Evolutionary conservation across 2,888 invertebrate genomes (phyloP).

Genomic region (Nymphalis urticae): DNA sequence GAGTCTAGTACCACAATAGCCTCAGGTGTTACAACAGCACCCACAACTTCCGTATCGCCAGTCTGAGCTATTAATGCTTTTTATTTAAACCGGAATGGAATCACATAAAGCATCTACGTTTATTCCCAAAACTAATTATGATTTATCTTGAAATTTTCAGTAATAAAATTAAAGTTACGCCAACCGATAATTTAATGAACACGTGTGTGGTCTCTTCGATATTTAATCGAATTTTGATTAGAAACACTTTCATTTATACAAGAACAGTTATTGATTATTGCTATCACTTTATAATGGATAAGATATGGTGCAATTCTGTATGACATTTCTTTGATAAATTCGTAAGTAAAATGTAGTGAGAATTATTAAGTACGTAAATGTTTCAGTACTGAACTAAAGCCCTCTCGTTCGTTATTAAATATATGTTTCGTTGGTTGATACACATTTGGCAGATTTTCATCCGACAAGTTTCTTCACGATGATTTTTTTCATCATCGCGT

Average conservation of each 20-base stretch:
- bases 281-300: constrained; percentile 21
- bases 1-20: neutral
- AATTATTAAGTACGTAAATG: too few species aligned
- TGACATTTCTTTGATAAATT: neutral
- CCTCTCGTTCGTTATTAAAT: too few species aligned
- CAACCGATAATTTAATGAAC: constrained; percentile 22
- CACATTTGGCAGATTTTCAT: too few species aligned
- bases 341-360: too few species aligned
- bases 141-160: constrained; percentile 31
- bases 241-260: constrained; percentile 36
- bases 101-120: constrained; percentile 10
- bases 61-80: neutral
- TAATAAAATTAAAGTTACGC: constrained; percentile 35
- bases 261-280: constrained; percentile 25
- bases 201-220: constrained; percentile 33
- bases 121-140: constrained; percentile 28
- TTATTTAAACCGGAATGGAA: constrained; percentile 2
- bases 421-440: too few species aligned
- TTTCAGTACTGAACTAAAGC: too few species aligned
- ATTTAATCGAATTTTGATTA: constrained; percentile 38
- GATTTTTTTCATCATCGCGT: too few species aligned
- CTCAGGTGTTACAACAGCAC: neutral
- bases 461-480: too few species aligned
- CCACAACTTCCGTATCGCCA: neutral
- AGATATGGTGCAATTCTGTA: neutral